phyloP scores from a whole-genome alignment of 2,797 vertebrate species.

The Dendrocincla fuliginosa region DNA sequence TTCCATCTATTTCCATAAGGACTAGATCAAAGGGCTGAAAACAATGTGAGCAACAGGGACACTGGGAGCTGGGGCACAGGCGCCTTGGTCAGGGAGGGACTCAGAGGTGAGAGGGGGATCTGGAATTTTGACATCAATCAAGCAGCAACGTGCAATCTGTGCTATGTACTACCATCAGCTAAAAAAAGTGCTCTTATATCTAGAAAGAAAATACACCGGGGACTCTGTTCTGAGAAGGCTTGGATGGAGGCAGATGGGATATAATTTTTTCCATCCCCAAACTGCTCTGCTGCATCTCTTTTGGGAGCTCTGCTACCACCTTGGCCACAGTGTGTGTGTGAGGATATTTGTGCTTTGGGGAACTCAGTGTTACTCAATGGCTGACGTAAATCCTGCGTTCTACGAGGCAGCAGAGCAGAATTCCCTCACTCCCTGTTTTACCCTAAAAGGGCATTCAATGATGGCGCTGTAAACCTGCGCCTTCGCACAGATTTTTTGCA shows the following conservation, averaged over 20 bases:
- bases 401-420: conserved; percentile 40
- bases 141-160: rapidly evolving
- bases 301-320: not conserved
- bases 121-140: not conserved
- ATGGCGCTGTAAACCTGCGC: conserved; percentile 53
- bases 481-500: conserved; percentile 78
- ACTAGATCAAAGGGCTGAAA: conserved; percentile 10
- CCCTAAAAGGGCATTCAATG: conserved; percentile 80
- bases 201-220: not conserved
- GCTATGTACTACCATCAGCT: not conserved
- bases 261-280: not conserved
- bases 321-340: not conserved
- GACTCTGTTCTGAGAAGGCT: not conserved
- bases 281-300: not conserved
- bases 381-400: conserved; percentile 8
- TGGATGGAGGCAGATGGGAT: not conserved
- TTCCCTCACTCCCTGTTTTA: conserved; percentile 61
- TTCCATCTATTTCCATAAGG: not conserved
- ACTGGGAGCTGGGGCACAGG: not conserved
- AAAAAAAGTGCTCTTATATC: not conserved
- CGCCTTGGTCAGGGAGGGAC: not conserved
- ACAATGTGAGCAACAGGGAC: not conserved
- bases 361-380: not conserved
- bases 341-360: not conserved
- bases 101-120: not conserved